Evolutionary conservation across 2,888 invertebrate species (phyloP).

Genomic region (Cephus rjabovi): DNA sequence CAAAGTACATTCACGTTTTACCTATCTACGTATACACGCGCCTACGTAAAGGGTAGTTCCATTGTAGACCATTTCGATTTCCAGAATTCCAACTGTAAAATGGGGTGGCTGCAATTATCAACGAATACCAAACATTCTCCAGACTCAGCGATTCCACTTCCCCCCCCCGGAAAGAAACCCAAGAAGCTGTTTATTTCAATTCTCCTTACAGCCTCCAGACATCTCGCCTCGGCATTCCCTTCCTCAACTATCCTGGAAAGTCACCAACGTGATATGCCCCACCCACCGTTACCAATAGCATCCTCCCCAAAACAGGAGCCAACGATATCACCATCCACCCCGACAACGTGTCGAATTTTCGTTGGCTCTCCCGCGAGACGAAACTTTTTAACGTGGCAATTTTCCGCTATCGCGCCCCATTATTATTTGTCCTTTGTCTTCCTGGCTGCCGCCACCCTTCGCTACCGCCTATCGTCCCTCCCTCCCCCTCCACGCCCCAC

Average conservation of each 20-base stretch:
- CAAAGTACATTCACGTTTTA: conserved; percentile 14
- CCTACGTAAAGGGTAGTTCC: not conserved
- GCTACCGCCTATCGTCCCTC: not conserved
- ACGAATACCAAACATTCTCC: not conserved
- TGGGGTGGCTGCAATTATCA: not conserved
- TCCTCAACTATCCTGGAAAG: not conserved
- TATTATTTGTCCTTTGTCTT: conserved; percentile 23
- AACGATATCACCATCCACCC: not conserved
- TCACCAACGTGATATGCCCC: not conserved
- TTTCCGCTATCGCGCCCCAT: conserved; percentile 22
- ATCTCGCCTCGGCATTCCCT: not conserved
- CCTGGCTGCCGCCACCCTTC: conserved; percentile 3
- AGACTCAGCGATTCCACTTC: not conserved
- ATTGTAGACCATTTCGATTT: not conserved
- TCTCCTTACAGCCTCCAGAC: not conserved
- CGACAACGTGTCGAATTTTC: not conserved
- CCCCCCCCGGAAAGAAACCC: not conserved
- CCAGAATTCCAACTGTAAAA: not conserved
- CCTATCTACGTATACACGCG: not conserved
- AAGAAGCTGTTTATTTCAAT: not conserved
- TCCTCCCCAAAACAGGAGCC: not conserved
- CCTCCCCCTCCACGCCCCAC: not conserved
- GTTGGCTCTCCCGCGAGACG: conserved; percentile 7
- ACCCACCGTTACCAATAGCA: not conserved
- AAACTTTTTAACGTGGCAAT: conserved; percentile 24